These are phyloP conservation scores for Whitmania pigra DNA, from an alignment of 1,140 invertebrate species.

Conservation along the genomic window DNA sequence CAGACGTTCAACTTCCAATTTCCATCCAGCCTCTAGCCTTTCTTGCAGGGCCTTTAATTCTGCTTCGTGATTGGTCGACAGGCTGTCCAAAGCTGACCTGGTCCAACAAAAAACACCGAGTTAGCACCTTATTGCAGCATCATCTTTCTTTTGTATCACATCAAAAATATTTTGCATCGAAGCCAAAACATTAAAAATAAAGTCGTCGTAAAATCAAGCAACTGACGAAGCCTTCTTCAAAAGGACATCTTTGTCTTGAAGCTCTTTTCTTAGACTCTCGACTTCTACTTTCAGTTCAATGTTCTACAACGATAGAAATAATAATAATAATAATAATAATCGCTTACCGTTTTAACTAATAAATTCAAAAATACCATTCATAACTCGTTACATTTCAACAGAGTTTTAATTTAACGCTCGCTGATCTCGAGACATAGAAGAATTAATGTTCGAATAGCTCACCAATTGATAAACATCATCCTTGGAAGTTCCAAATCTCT, in stretches of 20 bases:
- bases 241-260: constrained; percentile 66
- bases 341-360: background rate
- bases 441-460: constrained; percentile 17
- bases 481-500: constrained; percentile 49
- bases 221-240: constrained; percentile 65
- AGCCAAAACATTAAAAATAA: background rate
- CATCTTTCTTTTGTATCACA: too few relatives aligned
- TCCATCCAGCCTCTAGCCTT: background rate
- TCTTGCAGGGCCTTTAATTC: constrained; percentile 23
- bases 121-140: too few relatives aligned
- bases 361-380: too few relatives aligned
- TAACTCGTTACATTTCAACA: background rate
- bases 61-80: constrained; percentile 30
- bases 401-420: too few relatives aligned
- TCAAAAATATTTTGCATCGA: too few relatives aligned
- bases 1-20: constrained; percentile 15
- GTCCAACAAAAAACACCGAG: background rate
- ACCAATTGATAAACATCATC: constrained; percentile 52
- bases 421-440: background rate
- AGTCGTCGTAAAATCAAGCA: background rate
- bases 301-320: constrained; percentile 41
- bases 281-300: constrained; percentile 68
- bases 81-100: constrained; percentile 33
- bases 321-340: background rate
- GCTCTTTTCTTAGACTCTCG: constrained; percentile 61